Evolutionary conservation across 2,113 vertebrate species (phyloP).

Genomic region (Diglossa brunneiventris): DNA sequence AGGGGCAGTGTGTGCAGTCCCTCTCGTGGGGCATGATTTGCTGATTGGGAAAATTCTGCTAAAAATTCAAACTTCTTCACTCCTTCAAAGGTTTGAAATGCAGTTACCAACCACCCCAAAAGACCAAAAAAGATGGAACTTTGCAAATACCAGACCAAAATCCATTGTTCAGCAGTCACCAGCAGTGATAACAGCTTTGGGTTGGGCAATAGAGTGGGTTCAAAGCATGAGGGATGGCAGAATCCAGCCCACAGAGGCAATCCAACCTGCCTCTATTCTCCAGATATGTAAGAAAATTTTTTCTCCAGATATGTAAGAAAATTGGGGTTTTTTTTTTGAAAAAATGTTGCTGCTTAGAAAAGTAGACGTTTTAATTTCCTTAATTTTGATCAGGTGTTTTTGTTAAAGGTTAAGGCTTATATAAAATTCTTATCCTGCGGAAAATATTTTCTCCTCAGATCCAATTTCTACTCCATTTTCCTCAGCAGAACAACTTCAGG

Average conservation of each 20-base stretch:
- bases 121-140: neutral
- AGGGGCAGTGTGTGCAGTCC: neutral
- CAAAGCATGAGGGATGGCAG: neutral
- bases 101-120: neutral
- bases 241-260: neutral
- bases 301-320: neutral
- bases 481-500: neutral
- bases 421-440: neutral
- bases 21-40: fast-evolving
- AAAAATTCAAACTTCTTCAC: neutral
- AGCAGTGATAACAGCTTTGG: neutral
- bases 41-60: neutral
- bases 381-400: neutral
- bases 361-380: neutral
- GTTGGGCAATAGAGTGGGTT: neutral
- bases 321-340: fast-evolving
- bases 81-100: neutral
- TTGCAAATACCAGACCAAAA: neutral
- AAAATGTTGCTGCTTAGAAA: neutral
- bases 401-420: neutral
- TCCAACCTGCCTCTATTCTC: neutral
- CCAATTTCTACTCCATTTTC: neutral
- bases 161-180: neutral
- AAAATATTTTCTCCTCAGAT: neutral
- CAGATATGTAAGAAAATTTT: neutral